Percentiles rank a stretch among this genome's conserved stretches.
phyloP scores from a whole-genome alignment of 2,113 vertebrate species.

The Marcusenius ussheri region DNA sequence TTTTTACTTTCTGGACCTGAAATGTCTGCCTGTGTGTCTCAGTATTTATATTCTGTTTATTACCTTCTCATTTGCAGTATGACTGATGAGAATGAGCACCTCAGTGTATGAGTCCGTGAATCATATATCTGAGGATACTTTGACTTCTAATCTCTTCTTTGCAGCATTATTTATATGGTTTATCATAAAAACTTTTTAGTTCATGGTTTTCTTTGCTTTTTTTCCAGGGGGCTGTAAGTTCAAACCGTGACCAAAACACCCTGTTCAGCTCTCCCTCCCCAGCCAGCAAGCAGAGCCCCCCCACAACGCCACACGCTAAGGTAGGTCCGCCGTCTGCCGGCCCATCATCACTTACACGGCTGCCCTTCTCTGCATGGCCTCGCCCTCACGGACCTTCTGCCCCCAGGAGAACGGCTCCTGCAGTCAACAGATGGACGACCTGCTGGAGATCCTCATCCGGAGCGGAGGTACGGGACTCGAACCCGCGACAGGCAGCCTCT shows the following conservation, averaged over 20 bases:
- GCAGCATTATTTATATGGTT: not conserved
- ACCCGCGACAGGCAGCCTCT: not conserved
- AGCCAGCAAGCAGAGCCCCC: slow-evolving; percentile 36
- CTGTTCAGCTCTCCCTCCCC: slow-evolving; percentile 47
- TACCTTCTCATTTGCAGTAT: not conserved
- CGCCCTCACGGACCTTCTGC: not conserved
- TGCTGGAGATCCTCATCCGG: slow-evolving; percentile 80
- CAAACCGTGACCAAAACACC: slow-evolving; percentile 28
- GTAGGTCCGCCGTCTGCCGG: slow-evolving; percentile 34
- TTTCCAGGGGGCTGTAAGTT: slow-evolving; percentile 44
- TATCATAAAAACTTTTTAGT: not conserved
- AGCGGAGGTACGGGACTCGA: slow-evolving; percentile 66
- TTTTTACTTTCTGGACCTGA: no score
- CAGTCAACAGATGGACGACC: slow-evolving; percentile 70
- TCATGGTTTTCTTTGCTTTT: not conserved
- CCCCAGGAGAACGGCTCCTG: slow-evolving; percentile 63
- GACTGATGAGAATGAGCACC: not conserved
- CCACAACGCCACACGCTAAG: slow-evolving; percentile 51
- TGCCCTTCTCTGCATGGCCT: not conserved
- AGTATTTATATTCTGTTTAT: not conserved
- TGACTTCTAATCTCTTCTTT: not conserved
- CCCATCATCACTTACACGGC: not conserved
- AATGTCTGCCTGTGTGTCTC: no score
- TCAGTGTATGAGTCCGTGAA: not conserved
- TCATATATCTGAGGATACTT: not conserved